phyloP scores from a whole-genome alignment of 2,113 vertebrate species.

The Archilochus colubris region DNA sequence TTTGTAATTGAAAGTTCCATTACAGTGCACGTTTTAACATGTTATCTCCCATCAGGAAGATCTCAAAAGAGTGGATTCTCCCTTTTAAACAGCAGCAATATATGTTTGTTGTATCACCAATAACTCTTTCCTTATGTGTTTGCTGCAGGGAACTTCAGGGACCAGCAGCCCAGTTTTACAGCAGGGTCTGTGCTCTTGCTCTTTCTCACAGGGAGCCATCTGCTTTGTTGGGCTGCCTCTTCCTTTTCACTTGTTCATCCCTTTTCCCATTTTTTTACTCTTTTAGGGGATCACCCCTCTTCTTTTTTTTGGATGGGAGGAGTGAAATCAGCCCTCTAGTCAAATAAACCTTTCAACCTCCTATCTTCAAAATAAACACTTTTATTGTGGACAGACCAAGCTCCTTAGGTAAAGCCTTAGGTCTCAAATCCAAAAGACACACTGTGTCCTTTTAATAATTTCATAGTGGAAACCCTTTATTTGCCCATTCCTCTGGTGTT shows the following conservation, averaged over 20 bases:
- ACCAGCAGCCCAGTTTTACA: background rate
- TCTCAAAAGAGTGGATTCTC: background rate
- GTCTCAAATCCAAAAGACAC: conserved; percentile 86
- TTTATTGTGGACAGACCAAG: conserved; percentile 57
- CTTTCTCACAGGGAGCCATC: background rate
- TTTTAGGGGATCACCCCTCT: background rate
- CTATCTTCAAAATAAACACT: conserved; percentile 68
- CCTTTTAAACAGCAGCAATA: background rate
- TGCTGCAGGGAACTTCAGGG: background rate
- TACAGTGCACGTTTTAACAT: background rate
- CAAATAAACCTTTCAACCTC: conserved; percentile 60
- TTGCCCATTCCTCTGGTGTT: conserved; percentile 83
- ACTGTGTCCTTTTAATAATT: conserved; percentile 84
- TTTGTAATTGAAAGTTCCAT: background rate
- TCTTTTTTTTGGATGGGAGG: background rate
- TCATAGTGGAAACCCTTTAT: conserved; percentile 82
- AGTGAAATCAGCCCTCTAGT: background rate
- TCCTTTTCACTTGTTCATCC: background rate
- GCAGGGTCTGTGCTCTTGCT: background rate
- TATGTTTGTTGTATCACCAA: background rate
- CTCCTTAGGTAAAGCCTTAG: conserved; percentile 65
- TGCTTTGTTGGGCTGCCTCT: background rate
- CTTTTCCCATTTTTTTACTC: background rate
- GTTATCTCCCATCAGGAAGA: background rate
- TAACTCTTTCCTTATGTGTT: background rate